These are phyloP conservation scores for honey bee (Apis mellifera) DNA, from an alignment of 1,140 invertebrate species.

Conservation along the genomic window DNA sequence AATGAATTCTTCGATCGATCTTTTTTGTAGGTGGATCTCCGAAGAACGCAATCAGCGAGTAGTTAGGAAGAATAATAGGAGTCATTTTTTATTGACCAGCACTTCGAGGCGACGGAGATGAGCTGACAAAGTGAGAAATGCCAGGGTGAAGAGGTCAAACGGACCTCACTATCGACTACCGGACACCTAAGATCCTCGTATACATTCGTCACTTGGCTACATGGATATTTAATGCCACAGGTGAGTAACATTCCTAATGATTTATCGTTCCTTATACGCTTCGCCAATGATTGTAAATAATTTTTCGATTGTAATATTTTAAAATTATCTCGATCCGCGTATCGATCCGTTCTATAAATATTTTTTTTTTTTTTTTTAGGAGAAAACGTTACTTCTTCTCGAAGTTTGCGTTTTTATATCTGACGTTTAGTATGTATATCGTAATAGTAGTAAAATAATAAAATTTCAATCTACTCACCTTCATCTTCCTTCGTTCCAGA, in stretches of 20 bases:
- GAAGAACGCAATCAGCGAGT: conserved; percentile 60
- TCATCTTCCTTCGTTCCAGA: conserved; percentile 18
- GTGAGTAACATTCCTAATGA: conserved; percentile 19
- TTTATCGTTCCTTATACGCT: conserved; percentile 35
- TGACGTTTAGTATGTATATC: not conserved
- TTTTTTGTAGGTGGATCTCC: conserved; percentile 34
- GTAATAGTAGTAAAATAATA: not conserved
- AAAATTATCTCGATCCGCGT: conserved; percentile 2
- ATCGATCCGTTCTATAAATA: not conserved
- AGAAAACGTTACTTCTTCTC: not conserved
- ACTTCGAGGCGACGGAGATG: conserved; percentile 56
- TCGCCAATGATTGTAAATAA: conserved; percentile 31
- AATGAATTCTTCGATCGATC: conserved; percentile 18
- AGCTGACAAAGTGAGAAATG: conserved; percentile 70
- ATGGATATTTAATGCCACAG: conserved; percentile 38
- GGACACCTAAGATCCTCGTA: conserved; percentile 29
- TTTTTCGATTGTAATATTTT: conserved; percentile 37
- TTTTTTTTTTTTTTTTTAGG: not conserved
- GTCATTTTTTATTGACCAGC: conserved; percentile 62
- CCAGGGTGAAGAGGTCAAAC: conserved; percentile 51
- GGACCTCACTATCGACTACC: conserved; percentile 51
- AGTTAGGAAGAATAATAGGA: conserved; percentile 67
- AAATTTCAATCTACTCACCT: not conserved
- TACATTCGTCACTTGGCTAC: conserved; percentile 36
- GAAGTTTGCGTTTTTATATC: not conserved